These are phyloP conservation scores for Zenarchopterus dispar DNA, from an alignment of 2,797 vertebrate genomes.

Conservation along the genomic window DNA sequence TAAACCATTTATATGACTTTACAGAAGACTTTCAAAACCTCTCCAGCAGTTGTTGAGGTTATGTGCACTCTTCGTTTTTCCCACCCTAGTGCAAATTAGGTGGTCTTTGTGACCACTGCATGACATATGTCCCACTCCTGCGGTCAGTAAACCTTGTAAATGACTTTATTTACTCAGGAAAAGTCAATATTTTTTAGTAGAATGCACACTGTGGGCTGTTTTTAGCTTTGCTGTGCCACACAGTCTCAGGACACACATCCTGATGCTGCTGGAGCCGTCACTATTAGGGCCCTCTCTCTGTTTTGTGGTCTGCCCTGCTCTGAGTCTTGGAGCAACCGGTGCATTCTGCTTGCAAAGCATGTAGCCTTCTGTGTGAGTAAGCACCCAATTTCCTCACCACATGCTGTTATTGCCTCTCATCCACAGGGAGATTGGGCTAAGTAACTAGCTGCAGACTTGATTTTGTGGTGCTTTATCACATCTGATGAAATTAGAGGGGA, in stretches of 20 bases:
- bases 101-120: not conserved
- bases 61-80: not conserved
- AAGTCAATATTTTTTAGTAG: constrained; percentile 6
- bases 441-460: constrained; percentile 79
- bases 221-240: not conserved
- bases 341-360: constrained; percentile 61
- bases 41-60: not conserved
- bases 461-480: constrained; percentile 80
- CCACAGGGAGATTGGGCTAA: constrained; percentile 76
- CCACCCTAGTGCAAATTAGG: constrained; percentile 5
- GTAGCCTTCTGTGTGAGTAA: constrained; percentile 70
- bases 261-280: constrained; percentile 3
- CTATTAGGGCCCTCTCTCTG: constrained; percentile 28
- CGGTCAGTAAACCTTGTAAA: constrained; percentile 28
- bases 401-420: constrained; percentile 78
- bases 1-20: constrained; percentile 5
- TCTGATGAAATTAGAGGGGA: constrained; percentile 78
- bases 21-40: constrained; percentile 9
- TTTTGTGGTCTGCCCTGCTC: constrained; percentile 25
- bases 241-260: not conserved
- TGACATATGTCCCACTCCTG: constrained; percentile 8
- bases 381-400: constrained; percentile 68
- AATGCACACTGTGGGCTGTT: not conserved
- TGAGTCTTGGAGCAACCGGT: constrained; percentile 31
- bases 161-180: constrained; percentile 41